phyloP scores from a whole-genome alignment of 2,797 vertebrate species.

The Danio tinwini region DNA sequence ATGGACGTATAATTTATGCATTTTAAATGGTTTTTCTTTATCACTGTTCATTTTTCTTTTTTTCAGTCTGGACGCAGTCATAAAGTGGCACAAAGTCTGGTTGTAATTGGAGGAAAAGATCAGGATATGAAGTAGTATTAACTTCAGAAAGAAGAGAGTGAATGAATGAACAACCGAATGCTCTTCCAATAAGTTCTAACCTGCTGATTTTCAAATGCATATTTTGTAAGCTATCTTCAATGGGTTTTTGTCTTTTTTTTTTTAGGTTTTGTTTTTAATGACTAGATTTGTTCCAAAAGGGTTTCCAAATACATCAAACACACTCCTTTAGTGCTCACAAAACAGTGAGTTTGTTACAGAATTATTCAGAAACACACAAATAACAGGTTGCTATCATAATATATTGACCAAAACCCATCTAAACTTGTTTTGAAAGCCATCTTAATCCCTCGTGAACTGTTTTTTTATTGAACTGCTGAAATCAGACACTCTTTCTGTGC shows the following conservation, averaged over 20 bases:
- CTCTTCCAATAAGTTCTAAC: slow-evolving; percentile 60
- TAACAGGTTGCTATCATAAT: not conserved
- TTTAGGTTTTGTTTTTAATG: slow-evolving; percentile 54
- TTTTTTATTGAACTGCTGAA: not conserved
- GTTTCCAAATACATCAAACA: slow-evolving; percentile 35
- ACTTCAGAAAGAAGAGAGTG: slow-evolving; percentile 22
- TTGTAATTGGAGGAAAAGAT: slow-evolving; percentile 9
- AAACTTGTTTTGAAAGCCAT: not conserved
- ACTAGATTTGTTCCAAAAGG: slow-evolving; percentile 32
- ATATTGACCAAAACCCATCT: not conserved
- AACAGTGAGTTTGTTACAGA: not conserved
- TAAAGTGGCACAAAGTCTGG: slow-evolving; percentile 42
- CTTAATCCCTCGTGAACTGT: not conserved
- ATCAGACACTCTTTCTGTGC: not conserved
- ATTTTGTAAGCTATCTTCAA: slow-evolving; percentile 57
- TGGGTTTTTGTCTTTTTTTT: slow-evolving; percentile 18
- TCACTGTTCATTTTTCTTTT: not conserved
- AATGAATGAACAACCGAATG: not conserved
- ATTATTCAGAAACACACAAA: not conserved
- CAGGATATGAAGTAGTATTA: slow-evolving; percentile 25
- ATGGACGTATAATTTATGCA: not conserved
- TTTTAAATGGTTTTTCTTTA: not conserved
- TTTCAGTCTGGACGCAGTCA: slow-evolving; percentile 61
- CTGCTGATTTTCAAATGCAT: slow-evolving; percentile 63
- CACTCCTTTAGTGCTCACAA: slow-evolving; percentile 8